Conservation (phyloP, 2,113 vertebrate genomes). For the Syngnathus floridae region DNA sequence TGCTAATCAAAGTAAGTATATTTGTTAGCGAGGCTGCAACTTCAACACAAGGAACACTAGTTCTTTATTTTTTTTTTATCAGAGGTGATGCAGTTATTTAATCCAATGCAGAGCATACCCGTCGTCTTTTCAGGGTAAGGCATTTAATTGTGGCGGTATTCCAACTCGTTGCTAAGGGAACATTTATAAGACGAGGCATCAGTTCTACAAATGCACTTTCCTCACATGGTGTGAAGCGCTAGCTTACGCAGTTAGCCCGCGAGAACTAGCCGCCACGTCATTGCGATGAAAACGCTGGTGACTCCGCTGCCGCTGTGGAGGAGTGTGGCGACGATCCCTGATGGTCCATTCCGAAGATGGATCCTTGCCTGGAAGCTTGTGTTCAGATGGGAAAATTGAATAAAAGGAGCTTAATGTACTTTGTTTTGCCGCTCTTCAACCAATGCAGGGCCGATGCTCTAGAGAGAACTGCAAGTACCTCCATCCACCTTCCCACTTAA, state of each 20-base stretch:
- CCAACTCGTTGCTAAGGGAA: no score
- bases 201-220: not conserved
- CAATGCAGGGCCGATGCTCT: slow-evolving; percentile 85
- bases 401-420: not conserved
- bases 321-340: not conserved
- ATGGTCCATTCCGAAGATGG: not conserved
- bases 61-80: no score
- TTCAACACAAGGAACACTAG: no score
- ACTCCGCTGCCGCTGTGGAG: slow-evolving; percentile 10
- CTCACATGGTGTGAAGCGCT: not conserved
- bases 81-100: no score
- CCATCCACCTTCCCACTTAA: slow-evolving; percentile 91
- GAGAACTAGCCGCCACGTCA: not conserved
- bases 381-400: not conserved
- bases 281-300: not conserved
- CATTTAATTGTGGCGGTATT: no score
- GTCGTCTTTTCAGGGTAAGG: no score
- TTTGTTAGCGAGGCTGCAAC: no score
- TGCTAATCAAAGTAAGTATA: no score
- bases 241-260: not conserved
- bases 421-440: slow-evolving; percentile 11
- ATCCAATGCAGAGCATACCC: no score
- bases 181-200: no score
- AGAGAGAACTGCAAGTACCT: slow-evolving; percentile 98
- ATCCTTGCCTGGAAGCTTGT: not conserved